These are phyloP conservation scores for Drosophila colorata DNA, from an alignment of 2,888 invertebrate genomes.

Conservation along the genomic window DNA sequence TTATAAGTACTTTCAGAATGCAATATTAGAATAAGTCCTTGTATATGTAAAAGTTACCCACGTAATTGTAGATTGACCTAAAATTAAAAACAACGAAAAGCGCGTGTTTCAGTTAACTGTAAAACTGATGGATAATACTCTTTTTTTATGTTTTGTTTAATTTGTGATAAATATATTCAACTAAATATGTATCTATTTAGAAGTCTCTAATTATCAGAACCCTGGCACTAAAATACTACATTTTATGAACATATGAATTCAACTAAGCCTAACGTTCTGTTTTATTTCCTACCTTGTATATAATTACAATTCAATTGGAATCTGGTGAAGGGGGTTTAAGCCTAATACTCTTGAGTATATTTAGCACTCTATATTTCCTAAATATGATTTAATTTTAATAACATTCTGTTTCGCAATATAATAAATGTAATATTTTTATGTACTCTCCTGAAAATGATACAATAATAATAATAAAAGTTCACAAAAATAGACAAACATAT, in stretches of 20 bases:
- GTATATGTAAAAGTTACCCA: conserved; percentile 28
- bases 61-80: conserved; percentile 31
- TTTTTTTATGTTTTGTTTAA: conserved; percentile 29
- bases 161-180: conserved; percentile 59
- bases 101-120: conserved; percentile 18
- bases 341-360: conserved; percentile 26
- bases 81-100: conserved; percentile 18
- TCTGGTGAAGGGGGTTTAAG: conserved; percentile 40
- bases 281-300: conserved; percentile 23
- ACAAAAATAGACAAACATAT: background rate
- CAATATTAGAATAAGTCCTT: conserved; percentile 51
- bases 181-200: conserved; percentile 31
- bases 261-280: conserved; percentile 3
- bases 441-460: background rate
- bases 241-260: conserved; percentile 7
- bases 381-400: background rate
- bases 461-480: background rate
- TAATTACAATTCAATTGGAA: conserved; percentile 23
- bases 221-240: conserved; percentile 1
- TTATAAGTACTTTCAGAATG: conserved; percentile 51
- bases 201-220: background rate
- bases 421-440: background rate
- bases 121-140: conserved; percentile 20
- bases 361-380: conserved; percentile 16
- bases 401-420: background rate